A percentile compares a stretch with the other conserved stretches of the same genome.
Evolutionary conservation across 2,797 vertebrate species (phyloP).

Genomic region (Discoglossus pictus): DNA sequence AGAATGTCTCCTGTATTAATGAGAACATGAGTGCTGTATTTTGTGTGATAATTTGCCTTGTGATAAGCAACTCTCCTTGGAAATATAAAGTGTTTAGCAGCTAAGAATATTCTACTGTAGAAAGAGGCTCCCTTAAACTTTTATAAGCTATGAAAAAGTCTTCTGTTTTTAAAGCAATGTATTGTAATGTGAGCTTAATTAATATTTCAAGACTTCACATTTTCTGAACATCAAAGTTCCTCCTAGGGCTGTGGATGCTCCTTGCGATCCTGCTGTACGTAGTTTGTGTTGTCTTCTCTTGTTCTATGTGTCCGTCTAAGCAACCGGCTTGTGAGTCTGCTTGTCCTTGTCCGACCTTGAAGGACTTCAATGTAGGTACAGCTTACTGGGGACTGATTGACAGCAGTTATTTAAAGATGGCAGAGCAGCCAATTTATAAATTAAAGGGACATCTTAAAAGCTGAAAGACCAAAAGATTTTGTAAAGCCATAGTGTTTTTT

Average conservation of each 20-base stretch:
- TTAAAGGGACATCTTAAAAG: too few species aligned
- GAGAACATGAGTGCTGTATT: too few species aligned
- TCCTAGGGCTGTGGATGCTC: slow-evolving; percentile 48
- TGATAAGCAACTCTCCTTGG: not conserved
- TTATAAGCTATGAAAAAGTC: slow-evolving; percentile 1
- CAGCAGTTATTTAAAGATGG: too few species aligned
- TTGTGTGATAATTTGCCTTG: slow-evolving; percentile 12
- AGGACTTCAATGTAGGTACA: not conserved
- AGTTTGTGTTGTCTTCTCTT: slow-evolving; percentile 35
- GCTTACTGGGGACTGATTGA: too few species aligned
- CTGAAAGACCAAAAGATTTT: too few species aligned
- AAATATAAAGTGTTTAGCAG: slow-evolving; percentile 41
- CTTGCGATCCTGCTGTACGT: slow-evolving; percentile 35
- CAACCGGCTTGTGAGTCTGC: slow-evolving; percentile 4
- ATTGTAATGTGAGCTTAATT: slow-evolving; percentile 49
- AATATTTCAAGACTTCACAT: slow-evolving; percentile 49
- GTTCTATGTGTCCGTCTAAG: slow-evolving; percentile 22
- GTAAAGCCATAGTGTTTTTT: too few species aligned
- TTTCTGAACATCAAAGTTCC: slow-evolving; percentile 46
- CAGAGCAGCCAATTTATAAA: too few species aligned
- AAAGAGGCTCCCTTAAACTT: slow-evolving; percentile 20
- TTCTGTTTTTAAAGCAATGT: slow-evolving; percentile 25
- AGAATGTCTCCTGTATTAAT: too few species aligned
- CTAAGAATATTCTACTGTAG: not conserved
- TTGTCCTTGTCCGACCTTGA: slow-evolving; percentile 42